phyloP scores from a whole-genome alignment of 2,113 vertebrate genomes.

The Corydoras sp. region DNA sequence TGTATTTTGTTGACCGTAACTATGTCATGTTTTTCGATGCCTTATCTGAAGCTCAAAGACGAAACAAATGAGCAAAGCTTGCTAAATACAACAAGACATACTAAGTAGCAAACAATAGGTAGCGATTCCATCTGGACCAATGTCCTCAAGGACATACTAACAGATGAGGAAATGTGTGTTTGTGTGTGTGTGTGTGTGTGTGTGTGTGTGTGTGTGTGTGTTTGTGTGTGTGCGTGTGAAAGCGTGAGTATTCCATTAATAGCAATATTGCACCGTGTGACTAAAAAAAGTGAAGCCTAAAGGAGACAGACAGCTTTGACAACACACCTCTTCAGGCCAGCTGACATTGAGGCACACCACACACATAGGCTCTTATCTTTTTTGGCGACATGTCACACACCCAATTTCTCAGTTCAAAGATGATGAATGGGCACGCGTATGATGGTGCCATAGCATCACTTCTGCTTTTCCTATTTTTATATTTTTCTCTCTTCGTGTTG shows the following conservation, averaged over 20 bases:
- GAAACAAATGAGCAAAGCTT: conserved; percentile 1
- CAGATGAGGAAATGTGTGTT: background rate
- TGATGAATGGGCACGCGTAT: background rate
- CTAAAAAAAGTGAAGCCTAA: conserved; percentile 23
- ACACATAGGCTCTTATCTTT: conserved; percentile 16
- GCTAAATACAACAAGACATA: conserved; percentile 6
- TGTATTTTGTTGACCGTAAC: too few species aligned
- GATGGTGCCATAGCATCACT: background rate
- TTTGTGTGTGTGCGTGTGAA: conserved; percentile 16
- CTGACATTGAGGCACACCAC: background rate
- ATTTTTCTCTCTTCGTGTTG: background rate
- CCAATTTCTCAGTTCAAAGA: conserved; percentile 2
- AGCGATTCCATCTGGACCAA: conserved; percentile 23
- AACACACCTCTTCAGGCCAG: conserved; percentile 17
- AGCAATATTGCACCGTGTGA: conserved; percentile 23
- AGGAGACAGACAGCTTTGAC: conserved; percentile 27
- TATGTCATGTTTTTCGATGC: too few species aligned
- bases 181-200: background rate
- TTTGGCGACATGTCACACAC: background rate
- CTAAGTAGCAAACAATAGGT: conserved; percentile 18
- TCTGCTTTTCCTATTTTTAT: conserved; percentile 5
- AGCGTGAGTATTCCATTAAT: background rate
- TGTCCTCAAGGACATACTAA: conserved; percentile 5
- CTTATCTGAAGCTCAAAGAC: background rate
- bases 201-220: conserved; percentile 9